A percentile compares a stretch with the other conserved stretches of the same genome.
Evolutionary conservation across 2,113 vertebrate species (phyloP).

Genomic region (Hydropotes inermis): DNA sequence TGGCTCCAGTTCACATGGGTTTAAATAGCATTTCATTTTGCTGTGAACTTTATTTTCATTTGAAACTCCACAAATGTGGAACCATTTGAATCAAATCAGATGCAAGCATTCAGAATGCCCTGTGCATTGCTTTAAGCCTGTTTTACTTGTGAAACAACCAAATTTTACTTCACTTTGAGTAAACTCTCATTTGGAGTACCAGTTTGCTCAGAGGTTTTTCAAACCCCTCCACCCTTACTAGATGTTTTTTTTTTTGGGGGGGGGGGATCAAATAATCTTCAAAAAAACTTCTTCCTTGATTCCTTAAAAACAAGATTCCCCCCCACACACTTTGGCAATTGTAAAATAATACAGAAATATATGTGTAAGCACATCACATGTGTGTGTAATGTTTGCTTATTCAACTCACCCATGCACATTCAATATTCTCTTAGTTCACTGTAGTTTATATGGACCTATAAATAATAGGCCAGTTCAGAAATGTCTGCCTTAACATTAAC

Average conservation of each 20-base stretch:
- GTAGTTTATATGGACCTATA: not conserved
- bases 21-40: constrained; percentile 60
- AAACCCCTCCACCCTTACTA: not conserved
- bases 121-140: not conserved
- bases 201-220: not conserved
- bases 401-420: not conserved
- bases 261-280: not conserved
- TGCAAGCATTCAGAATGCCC: not conserved
- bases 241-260: not conserved
- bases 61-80: constrained; percentile 52
- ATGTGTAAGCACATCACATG: not conserved
- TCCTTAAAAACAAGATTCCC: not conserved
- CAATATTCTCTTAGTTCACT: not conserved
- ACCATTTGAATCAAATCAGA: constrained; percentile 68
- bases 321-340: not conserved
- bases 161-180: not conserved
- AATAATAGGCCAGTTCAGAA: constrained; percentile 33
- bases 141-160: not conserved
- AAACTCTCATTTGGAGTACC: not conserved
- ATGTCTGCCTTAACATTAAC: constrained; percentile 27
- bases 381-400: not conserved
- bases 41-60: constrained; percentile 59
- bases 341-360: not conserved
- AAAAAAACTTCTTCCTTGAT: not conserved
- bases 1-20: constrained; percentile 52